These are phyloP conservation scores for Cryptotermes secundus DNA, from an alignment of 1,140 invertebrate species.

Conservation along the genomic window DNA sequence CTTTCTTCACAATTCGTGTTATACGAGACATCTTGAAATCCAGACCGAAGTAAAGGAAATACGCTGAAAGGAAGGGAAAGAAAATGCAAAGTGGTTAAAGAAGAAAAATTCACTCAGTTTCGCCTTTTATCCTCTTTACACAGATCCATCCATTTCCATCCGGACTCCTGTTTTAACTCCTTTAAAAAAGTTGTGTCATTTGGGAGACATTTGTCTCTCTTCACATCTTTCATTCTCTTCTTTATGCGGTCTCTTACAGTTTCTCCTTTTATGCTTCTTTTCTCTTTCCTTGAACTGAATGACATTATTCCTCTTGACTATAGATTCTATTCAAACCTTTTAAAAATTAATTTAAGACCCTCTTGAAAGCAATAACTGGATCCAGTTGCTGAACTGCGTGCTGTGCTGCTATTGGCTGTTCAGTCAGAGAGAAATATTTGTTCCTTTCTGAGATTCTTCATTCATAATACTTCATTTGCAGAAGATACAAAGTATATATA, in stretches of 20 bases:
- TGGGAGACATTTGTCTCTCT: constrained; percentile 28
- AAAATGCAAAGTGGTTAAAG: not conserved
- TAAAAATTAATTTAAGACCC: constrained; percentile 8
- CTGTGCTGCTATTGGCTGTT: not conserved
- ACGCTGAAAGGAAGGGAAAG: no score
- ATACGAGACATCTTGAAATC: no score
- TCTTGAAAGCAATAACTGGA: not conserved
- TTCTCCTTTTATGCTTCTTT: not conserved
- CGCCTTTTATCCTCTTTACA: not conserved
- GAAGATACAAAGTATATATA: not conserved
- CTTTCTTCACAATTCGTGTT: no score
- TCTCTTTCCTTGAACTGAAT: not conserved
- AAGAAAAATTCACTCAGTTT: not conserved
- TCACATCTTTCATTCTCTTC: not conserved
- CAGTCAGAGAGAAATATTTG: not conserved
- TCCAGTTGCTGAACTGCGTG: not conserved
- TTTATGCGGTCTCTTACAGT: not conserved
- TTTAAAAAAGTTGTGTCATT: constrained; percentile 27
- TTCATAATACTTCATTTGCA: not conserved
- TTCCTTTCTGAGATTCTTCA: not conserved
- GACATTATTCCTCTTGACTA: not conserved
- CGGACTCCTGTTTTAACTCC: not conserved
- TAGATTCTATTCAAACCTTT: not conserved
- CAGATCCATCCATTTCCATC: constrained; percentile 14
- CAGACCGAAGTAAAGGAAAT: no score